Evolutionary conservation across 1,140 invertebrate species (phyloP), one percentile per base, ranked within the genome.

Genomic region (Camponotus vicinus): DNA sequence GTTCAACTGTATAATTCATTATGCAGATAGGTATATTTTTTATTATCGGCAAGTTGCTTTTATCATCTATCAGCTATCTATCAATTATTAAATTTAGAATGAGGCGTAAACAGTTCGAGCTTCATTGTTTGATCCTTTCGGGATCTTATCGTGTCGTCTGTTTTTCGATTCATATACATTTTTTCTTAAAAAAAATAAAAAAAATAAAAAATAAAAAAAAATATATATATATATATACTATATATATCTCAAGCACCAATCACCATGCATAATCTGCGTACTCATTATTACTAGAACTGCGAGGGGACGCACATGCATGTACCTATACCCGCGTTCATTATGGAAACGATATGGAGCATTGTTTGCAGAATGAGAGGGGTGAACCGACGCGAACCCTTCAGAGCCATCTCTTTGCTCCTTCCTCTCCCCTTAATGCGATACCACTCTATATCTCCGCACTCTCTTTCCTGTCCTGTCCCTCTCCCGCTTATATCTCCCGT

Each of bases 261-360:
- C 93, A 93, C 90, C 91, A 93, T 94, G 94, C 94, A 94, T 94
- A 95, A 95, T 94, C 94, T 94, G 92, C 94, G 94, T 94, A 91
- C 94, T 95, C 94, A 95, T 95, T 95, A 95, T 95, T 95, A 92
- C 93, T 93, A 92, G 92, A 91, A 92, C 92, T 94, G 91, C 89
- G 88, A 92, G 90, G 91, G 92, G 93, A 89, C 91, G 90, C 86
- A 88, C 91, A 90, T 91, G 91, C 91, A 90, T 91, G 86, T 92
- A 91, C 84, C 89, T 87, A 89, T 89, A 91, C 69, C 89, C 91
- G 85, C 93, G 92, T 95, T 95, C 95, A 95, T 95, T 95, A 95
- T 94, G 91, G 92, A 93, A 92, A 93, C 93, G 94, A 94, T 94
- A 93, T 91, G 93, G 92, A 93, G 93, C 94, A 95, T 95, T 95